A percentile compares a stretch with the other conserved stretches of the same genome.
phyloP scores from a whole-genome alignment of 2,113 vertebrate genomes.

The Rhombomys opimus region DNA sequence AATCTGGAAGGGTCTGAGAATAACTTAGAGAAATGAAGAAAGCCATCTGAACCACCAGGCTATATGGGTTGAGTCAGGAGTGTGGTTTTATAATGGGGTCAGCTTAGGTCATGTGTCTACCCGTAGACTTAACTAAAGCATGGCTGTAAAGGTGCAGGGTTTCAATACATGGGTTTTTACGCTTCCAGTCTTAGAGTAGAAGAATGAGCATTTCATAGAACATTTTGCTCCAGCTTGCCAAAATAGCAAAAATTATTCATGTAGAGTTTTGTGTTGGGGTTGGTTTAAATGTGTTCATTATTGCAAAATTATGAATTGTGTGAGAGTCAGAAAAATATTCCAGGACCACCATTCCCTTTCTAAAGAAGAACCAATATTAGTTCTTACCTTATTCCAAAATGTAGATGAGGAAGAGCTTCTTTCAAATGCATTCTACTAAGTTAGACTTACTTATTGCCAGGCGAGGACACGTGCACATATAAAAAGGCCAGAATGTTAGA shows the following conservation, averaged over 20 bases:
- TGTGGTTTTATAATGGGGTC: not conserved
- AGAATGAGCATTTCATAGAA: not conserved
- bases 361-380: not conserved
- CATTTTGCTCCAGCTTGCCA: not conserved
- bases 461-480: not conserved
- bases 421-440: not conserved
- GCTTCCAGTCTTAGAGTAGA: not conserved
- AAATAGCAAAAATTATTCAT: not conserved
- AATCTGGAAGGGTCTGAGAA: not conserved
- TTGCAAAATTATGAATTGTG: slow-evolving; percentile 15
- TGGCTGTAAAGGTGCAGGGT: not conserved
- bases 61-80: not conserved
- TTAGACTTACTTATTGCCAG: not conserved
- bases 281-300: slow-evolving; percentile 53
- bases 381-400: not conserved
- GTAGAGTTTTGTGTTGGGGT: not conserved
- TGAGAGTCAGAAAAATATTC: slow-evolving; percentile 33
- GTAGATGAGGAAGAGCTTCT: not conserved
- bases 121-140: not conserved
- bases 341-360: not conserved
- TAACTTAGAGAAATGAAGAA: not conserved
- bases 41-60: not conserved
- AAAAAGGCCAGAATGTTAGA: not conserved
- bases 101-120: not conserved
- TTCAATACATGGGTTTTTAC: not conserved